Evolutionary conservation across 2,113 vertebrate species (phyloP).

Genomic region (Colossoma macropomum): DNA sequence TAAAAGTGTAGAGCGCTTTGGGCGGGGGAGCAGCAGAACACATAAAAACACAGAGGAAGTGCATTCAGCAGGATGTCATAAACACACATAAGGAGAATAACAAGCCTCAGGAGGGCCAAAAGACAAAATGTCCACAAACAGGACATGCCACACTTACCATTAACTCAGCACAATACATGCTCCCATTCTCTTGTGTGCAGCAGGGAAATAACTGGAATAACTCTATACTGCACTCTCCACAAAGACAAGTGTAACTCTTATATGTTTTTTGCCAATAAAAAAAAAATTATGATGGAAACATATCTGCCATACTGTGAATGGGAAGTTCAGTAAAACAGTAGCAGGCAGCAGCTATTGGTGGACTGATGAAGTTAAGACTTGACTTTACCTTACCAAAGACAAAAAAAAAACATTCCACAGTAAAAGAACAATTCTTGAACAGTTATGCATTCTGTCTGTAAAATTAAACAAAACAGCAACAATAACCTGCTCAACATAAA

Average conservation of each 20-base stretch:
- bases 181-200: background rate
- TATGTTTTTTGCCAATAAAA: too few species aligned
- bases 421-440: too few species aligned
- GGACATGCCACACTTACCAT: constrained; percentile 46
- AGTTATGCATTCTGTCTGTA: too few species aligned
- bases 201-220: background rate
- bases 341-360: too few species aligned
- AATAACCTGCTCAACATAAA: too few species aligned
- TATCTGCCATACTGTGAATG: too few species aligned
- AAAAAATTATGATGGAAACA: background rate
- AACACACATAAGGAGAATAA: constrained; percentile 47
- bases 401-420: too few species aligned
- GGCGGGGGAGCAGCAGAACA: constrained; percentile 14
- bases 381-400: too few species aligned
- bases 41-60: constrained; percentile 44
- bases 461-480: too few species aligned
- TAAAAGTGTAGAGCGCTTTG: constrained; percentile 35
- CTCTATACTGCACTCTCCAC: background rate
- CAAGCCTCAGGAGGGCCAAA: constrained; percentile 33
- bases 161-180: constrained; percentile 42
- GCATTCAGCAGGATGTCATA: constrained; percentile 48
- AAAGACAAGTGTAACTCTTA: background rate
- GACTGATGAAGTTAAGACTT: too few species aligned
- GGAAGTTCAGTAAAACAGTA: too few species aligned
- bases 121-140: constrained; percentile 52